Evolutionary conservation across 2,888 invertebrate species (phyloP).

Genomic region (Apamea epomidion): DNA sequence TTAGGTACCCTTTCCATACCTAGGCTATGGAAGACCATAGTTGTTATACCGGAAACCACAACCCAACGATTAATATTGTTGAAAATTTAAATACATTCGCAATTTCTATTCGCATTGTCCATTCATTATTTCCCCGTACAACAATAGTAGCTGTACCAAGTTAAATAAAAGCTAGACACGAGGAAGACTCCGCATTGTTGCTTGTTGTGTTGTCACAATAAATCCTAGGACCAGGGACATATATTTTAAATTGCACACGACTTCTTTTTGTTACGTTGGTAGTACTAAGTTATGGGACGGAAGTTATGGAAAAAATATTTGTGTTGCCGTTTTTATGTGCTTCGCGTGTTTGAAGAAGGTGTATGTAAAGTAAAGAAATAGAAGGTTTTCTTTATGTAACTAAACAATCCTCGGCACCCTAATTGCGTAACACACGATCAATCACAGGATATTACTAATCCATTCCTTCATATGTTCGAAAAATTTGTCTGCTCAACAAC

Average conservation of each 20-base stretch:
- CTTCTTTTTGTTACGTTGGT: conserved; percentile 49
- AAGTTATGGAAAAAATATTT: conserved; percentile 28
- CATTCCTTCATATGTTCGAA: neutral
- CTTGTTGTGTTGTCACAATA: conserved; percentile 61
- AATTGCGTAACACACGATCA: neutral
- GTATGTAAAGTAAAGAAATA: neutral
- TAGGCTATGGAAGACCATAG: neutral
- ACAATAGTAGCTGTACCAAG: conserved; percentile 26
- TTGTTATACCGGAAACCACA: conserved; percentile 18
- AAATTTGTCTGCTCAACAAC: neutral
- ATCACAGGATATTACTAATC: neutral
- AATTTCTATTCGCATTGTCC: conserved; percentile 13
- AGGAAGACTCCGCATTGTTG: conserved; percentile 62
- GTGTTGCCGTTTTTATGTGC: neutral
- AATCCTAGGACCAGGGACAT: conserved; percentile 51
- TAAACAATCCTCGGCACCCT: neutral
- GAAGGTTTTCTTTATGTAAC: too few species aligned
- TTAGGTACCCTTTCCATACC: neutral
- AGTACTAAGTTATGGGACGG: conserved; percentile 39
- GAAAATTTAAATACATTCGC: conserved; percentile 23
- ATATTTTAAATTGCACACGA: conserved; percentile 58
- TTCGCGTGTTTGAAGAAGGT: neutral
- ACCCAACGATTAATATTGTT: neutral
- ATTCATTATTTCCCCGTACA: conserved; percentile 43
- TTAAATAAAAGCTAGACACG: conserved; percentile 34